Conservation (phyloP, 2,113 vertebrate genomes). For the Hirundichthys speculiger region DNA sequence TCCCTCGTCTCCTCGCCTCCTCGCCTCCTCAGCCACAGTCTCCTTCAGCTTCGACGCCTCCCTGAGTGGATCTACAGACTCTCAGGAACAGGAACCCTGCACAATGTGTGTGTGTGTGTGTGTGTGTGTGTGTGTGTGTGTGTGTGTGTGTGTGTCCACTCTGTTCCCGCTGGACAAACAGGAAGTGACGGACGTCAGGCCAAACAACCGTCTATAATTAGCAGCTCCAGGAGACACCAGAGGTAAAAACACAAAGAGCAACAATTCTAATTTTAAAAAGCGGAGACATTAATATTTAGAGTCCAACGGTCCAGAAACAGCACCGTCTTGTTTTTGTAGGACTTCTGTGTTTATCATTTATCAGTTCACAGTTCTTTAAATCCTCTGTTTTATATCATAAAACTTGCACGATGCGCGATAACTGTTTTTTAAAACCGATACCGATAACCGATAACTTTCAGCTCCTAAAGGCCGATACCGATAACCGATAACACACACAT, state of each 20-base stretch:
- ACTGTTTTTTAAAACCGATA: too few relatives aligned
- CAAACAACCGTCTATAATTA: slow-evolving; percentile 70
- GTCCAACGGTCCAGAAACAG: too few relatives aligned
- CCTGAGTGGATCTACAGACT: slow-evolving; percentile 62
- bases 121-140: slow-evolving; percentile 60
- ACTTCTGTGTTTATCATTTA: too few relatives aligned
- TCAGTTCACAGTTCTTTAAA: too few relatives aligned
- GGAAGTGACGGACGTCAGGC: slow-evolving; percentile 64
- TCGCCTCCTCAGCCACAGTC: too few relatives aligned
- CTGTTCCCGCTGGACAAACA: slow-evolving; percentile 66
- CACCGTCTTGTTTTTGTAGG: too few relatives aligned
- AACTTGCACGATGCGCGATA: too few relatives aligned
- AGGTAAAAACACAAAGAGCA: slow-evolving; percentile 2
- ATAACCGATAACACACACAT: too few relatives aligned
- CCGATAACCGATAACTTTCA: too few relatives aligned
- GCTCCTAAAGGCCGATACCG: too few relatives aligned
- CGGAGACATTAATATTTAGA: too few relatives aligned
- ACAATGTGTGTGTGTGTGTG: slow-evolving; percentile 62
- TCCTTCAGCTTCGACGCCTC: slow-evolving; percentile 27
- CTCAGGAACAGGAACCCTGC: slow-evolving; percentile 64
- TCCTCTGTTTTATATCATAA: too few relatives aligned
- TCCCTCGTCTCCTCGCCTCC: slow-evolving; percentile 25
- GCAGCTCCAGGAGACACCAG: slow-evolving; percentile 53
- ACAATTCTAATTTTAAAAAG: slow-evolving; percentile 17
- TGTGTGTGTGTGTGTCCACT: slow-evolving; percentile 49